phyloP scores from a whole-genome alignment of 2,888 invertebrate genomes.

The Drosophila neutralis region DNA sequence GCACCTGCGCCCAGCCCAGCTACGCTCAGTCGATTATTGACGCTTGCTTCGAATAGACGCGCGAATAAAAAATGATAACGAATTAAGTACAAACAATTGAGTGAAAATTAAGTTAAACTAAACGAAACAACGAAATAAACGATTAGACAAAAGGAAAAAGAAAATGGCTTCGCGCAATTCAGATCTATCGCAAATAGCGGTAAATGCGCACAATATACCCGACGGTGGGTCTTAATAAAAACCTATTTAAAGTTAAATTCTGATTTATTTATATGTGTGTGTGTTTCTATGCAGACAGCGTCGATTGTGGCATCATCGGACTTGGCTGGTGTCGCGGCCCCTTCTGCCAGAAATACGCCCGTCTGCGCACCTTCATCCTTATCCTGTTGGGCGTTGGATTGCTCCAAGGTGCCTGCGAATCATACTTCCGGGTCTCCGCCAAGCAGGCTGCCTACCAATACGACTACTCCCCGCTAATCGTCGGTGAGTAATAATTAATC shows the following conservation, averaged over 20 bases:
- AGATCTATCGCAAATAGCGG: slow-evolving; percentile 77
- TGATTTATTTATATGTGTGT: not conserved
- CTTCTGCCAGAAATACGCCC: slow-evolving; percentile 85
- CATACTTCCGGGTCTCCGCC: slow-evolving; percentile 86
- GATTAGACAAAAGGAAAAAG: slow-evolving; percentile 28
- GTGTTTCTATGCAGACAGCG: slow-evolving; percentile 76
- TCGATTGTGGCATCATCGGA: slow-evolving; percentile 86
- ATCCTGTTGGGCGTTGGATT: slow-evolving; percentile 83
- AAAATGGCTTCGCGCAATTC: slow-evolving; percentile 70
- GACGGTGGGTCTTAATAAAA: slow-evolving; percentile 56
- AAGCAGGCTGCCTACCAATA: slow-evolving; percentile 85
- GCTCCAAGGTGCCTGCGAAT: slow-evolving; percentile 85
- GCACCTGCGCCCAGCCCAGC: slow-evolving; percentile 22
- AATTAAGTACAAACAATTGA: slow-evolving; percentile 22
- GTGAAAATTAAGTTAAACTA: slow-evolving; percentile 15
- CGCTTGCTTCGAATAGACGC: slow-evolving; percentile 66
- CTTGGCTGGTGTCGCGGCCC: slow-evolving; percentile 85
- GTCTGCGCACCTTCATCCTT: slow-evolving; percentile 84
- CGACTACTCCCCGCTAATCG: slow-evolving; percentile 83
- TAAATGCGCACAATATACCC: slow-evolving; percentile 78
- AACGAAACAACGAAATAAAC: slow-evolving; percentile 21
- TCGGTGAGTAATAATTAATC: slow-evolving; percentile 83
- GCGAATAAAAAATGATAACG: slow-evolving; percentile 55
- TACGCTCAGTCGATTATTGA: slow-evolving; percentile 43
- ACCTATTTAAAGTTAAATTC: not conserved